Base-by-base conservation (phyloP, 2,888 invertebrate genomes). In the Bugula neritina region DNA sequence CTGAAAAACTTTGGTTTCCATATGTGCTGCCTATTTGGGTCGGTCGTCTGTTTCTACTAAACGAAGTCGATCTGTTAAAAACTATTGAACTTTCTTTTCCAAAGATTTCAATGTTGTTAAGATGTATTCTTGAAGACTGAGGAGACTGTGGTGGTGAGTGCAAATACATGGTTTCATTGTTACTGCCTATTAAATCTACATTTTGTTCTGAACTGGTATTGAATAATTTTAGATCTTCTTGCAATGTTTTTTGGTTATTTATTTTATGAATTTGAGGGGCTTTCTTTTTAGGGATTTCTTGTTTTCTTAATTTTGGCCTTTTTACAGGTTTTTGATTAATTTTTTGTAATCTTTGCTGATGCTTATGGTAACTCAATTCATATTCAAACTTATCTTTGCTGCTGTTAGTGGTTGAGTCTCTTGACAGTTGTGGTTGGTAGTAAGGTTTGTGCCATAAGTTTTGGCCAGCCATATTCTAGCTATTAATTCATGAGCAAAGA, bases 381-480 rank as follows among this genome's bases (percentile, higher is more conserved):
- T 31, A 63, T 31, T 31, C 21, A 34, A 31, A 63, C 25, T 27
- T 21, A 63, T 63, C 63, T 27, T 63, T 63, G 31, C 63, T 63
- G 27, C 63, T 31, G 13, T 17, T 25, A 29, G 21, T 63, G 3
- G 13, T 29, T 21, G 21, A 25, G n/a, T 10, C 63, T 13, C 13
- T 13, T 5, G 21, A 27, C 34, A 63, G 31, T 31, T 63, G 13
- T 63, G 63, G 63, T 31, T 63, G 63, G n/a, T 25, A 63, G 27
- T 63, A 13, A 25, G 63, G 63, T 25, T 25, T 63, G n/a, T 63
- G 63, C 63, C 63, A 63, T 5, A 63, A 27, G 34, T 63, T 63
- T 2, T 31, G 63, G n/a, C 63, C 63, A 13, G 63, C 63, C 63
- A 63, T 57, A n/a, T 43, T 43, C 43, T 43, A 17, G 5, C 10